A percentile compares a stretch with the other conserved stretches of the same genome.
Conservation (phyloP, 2,113 vertebrate species). For the Marmota monax region DNA sequence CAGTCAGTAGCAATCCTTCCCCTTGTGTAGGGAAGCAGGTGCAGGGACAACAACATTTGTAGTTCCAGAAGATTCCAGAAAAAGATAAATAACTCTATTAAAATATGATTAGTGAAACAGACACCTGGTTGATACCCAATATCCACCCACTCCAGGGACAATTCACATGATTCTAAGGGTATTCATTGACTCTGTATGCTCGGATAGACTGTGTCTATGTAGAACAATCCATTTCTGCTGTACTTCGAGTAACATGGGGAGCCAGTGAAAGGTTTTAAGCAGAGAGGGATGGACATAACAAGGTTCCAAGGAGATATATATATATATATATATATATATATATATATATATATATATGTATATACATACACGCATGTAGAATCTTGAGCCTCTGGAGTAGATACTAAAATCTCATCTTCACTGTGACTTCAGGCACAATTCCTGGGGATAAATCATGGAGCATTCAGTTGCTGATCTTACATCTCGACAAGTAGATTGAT, state of each 20-base stretch:
- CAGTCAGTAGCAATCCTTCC: not conserved
- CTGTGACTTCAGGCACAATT: not conserved
- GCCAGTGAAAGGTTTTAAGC: not conserved
- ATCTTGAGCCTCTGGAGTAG: not conserved
- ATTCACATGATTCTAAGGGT: not conserved
- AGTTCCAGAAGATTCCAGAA: not conserved
- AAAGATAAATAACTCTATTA: constrained; percentile 5
- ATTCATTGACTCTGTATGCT: not conserved
- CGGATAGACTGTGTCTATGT: not conserved
- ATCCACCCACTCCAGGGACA: not conserved
- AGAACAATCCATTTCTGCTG: not conserved
- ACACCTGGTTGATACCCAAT: not conserved
- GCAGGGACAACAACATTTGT: not conserved
- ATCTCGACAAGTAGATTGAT: not conserved
- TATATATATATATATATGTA: not conserved
- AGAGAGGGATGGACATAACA: not conserved
- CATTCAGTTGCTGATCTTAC: not conserved
- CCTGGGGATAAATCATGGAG: not conserved
- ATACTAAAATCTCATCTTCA: not conserved
- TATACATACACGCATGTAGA: not conserved
- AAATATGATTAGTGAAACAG: not conserved
- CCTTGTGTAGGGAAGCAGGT: not conserved
- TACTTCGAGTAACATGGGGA: not conserved
- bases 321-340: not conserved
- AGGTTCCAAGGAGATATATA: not conserved